Conservation (phyloP, 2,113 vertebrate genomes). For the Beaufortia kweichowensis region DNA sequence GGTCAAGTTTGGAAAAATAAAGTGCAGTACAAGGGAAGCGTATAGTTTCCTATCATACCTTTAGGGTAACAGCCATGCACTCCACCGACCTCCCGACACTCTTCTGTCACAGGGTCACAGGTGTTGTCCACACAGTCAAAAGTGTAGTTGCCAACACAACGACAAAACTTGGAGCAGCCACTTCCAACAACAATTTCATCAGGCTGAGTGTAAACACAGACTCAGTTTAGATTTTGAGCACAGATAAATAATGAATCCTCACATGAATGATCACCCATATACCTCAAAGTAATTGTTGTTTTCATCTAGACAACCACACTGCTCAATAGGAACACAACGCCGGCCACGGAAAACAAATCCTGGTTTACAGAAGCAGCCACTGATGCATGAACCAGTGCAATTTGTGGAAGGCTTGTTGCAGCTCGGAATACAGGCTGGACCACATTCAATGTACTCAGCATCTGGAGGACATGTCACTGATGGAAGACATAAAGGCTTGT, state of each 20-base stretch:
- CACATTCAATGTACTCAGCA: conserved; percentile 70
- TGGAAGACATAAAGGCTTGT: background rate
- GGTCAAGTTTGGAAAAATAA: background rate
- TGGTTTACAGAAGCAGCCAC: conserved; percentile 77
- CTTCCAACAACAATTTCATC: conserved; percentile 73
- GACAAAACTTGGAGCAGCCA: conserved; percentile 74
- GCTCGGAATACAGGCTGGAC: conserved; percentile 69
- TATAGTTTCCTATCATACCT: conserved; percentile 62
- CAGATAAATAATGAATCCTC: background rate
- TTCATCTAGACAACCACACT: conserved; percentile 76
- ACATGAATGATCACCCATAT: background rate
- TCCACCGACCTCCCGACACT: conserved; percentile 71
- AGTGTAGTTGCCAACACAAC: conserved; percentile 76
- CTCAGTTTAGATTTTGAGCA: background rate
- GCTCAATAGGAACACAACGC: conserved; percentile 71
- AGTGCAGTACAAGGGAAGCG: background rate
- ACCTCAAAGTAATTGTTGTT: conserved; percentile 78
- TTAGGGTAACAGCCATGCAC: conserved; percentile 74
- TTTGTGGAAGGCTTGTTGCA: conserved; percentile 72
- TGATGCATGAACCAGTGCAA: conserved; percentile 70
- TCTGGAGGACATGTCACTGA: conserved; percentile 67
- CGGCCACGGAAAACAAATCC: conserved; percentile 74
- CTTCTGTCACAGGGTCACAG: conserved; percentile 70
- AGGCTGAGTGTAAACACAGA: conserved; percentile 61
- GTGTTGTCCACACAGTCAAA: conserved; percentile 73